phyloP scores from a whole-genome alignment of 2,888 invertebrate genomes.

The Choristoneura rosaceana region DNA sequence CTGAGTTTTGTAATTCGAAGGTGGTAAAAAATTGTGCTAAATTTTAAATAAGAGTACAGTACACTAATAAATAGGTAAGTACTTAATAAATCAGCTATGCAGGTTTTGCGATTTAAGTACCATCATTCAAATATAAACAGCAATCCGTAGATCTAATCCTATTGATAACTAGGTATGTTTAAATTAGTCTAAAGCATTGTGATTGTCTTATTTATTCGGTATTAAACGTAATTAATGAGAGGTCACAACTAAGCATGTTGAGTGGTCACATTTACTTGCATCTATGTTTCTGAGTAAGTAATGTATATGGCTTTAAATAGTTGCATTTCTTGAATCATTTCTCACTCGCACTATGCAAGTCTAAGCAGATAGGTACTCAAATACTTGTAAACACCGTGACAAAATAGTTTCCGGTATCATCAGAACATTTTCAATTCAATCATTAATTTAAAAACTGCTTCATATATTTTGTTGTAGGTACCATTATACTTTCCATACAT shows the following conservation, averaged over 20 bases:
- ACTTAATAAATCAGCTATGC: no score
- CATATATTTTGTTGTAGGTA: background rate
- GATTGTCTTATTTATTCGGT: background rate
- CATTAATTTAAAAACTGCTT: no score
- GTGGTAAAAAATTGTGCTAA: no score
- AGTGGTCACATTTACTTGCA: background rate
- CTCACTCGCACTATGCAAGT: conserved; percentile 58
- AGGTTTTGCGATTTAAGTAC: no score
- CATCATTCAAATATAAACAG: no score
- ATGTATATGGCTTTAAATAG: conserved; percentile 52
- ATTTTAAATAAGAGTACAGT: no score
- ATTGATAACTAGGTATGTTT: background rate
- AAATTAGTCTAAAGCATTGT: background rate
- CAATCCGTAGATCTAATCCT: background rate
- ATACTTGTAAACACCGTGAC: conserved; percentile 12
- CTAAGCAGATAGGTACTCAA: conserved; percentile 46
- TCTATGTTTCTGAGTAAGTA: background rate
- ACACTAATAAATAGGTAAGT: no score
- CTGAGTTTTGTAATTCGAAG: no score
- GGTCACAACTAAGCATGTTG: background rate
- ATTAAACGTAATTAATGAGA: background rate
- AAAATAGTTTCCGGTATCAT: conserved; percentile 5
- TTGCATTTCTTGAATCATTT: conserved; percentile 60
- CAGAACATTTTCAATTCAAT: no score
- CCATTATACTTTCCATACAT: background rate